These are phyloP conservation scores for Plebejus argus DNA, from an alignment of 2,888 invertebrate genomes.

Conservation along the genomic window DNA sequence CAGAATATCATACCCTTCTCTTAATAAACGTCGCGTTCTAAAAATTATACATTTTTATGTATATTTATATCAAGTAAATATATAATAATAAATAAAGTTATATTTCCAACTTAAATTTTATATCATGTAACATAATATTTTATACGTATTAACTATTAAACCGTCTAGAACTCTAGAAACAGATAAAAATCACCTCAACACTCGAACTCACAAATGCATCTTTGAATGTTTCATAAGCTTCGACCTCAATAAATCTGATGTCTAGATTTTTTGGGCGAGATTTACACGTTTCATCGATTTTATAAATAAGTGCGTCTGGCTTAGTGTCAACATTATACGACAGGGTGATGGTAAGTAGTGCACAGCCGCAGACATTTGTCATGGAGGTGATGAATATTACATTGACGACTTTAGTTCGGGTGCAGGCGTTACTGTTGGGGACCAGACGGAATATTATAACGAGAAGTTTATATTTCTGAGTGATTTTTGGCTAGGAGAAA, in stretches of 20 bases:
- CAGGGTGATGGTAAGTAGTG: conserved; percentile 62
- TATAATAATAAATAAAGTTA: no score
- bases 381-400: conserved; percentile 62
- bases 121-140: neutral
- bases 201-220: conserved; percentile 50
- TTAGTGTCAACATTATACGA: conserved; percentile 53
- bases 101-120: no score
- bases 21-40: no score
- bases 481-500: neutral
- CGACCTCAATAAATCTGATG: conserved; percentile 56
- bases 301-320: conserved; percentile 49
- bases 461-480: neutral
- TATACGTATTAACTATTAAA: neutral
- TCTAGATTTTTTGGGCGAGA: conserved; percentile 52
- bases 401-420: conserved; percentile 47
- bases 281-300: conserved; percentile 55
- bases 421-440: conserved; percentile 35
- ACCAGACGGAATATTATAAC: neutral
- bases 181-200: conserved; percentile 16
- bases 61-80: no score
- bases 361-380: conserved; percentile 68
- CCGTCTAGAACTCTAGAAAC: no score
- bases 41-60: no score
- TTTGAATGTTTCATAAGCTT: conserved; percentile 61
- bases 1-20: no score